Conservation (phyloP, 2,888 invertebrate species). For the Tinea pellionella region DNA sequence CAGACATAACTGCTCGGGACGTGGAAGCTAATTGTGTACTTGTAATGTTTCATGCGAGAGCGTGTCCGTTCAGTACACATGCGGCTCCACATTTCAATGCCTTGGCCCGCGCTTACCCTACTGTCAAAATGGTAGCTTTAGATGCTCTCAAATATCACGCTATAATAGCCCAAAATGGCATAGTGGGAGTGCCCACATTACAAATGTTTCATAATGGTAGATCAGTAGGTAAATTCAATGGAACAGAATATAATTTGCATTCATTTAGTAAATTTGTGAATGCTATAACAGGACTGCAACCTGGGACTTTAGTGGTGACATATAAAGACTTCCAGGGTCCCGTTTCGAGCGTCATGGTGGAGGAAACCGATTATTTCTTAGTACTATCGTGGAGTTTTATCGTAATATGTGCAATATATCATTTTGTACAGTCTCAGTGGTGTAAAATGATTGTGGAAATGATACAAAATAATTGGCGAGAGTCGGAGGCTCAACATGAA, state of each 20-base stretch:
- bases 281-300: slow-evolving; percentile 77
- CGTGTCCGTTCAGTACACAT: slow-evolving; percentile 90
- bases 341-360: slow-evolving; percentile 79
- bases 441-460: slow-evolving; percentile 86
- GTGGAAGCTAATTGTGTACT: slow-evolving; percentile 77
- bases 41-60: slow-evolving; percentile 89
- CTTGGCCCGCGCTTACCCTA: slow-evolving; percentile 86
- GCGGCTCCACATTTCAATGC: slow-evolving; percentile 94
- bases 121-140: slow-evolving; percentile 87
- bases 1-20: slow-evolving; percentile 74
- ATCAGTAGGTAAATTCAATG: slow-evolving; percentile 86
- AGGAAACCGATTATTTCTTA: slow-evolving; percentile 84
- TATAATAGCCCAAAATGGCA: slow-evolving; percentile 91
- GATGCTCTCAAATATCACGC: slow-evolving; percentile 87
- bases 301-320: slow-evolving; percentile 74
- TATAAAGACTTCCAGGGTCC: slow-evolving; percentile 85
- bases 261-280: slow-evolving; percentile 83
- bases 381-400: slow-evolving; percentile 89
- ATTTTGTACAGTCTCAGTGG: slow-evolving; percentile 80
- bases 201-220: slow-evolving; percentile 91
- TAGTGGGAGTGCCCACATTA: slow-evolving; percentile 89
- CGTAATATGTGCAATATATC: slow-evolving; percentile 76
- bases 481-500: slow-evolving; percentile 85
- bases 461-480: slow-evolving; percentile 87
- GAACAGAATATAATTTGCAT: slow-evolving; percentile 81